Percentiles rank a stretch among this genome's conserved stretches.
Conservation (phyloP, 1,140 invertebrate genomes). For the Zaprionus davidi region DNA sequence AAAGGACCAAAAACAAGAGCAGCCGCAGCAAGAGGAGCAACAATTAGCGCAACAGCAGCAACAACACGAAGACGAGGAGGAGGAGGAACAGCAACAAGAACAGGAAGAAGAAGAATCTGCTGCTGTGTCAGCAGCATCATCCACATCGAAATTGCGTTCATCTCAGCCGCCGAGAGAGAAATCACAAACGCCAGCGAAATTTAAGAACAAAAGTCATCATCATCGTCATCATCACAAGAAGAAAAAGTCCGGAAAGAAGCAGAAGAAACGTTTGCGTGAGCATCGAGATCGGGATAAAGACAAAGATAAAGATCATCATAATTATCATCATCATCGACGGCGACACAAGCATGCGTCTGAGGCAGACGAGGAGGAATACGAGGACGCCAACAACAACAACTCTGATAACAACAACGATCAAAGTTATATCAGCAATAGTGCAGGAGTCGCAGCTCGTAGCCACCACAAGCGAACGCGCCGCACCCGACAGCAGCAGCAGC, state of each 20-base stretch:
- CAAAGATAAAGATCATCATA: slow-evolving; percentile 46
- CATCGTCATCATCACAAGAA: slow-evolving; percentile 72
- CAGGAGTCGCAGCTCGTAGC: slow-evolving; percentile 23
- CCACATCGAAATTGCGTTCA: slow-evolving; percentile 50
- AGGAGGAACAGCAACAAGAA: slow-evolving; percentile 20
- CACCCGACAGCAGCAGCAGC: slow-evolving; percentile 32
- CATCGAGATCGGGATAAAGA: slow-evolving; percentile 58
- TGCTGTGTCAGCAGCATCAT: slow-evolving; percentile 38
- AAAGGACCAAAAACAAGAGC: slow-evolving; percentile 29
- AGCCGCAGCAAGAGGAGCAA: slow-evolving; percentile 28
- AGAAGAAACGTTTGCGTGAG: slow-evolving; percentile 73
- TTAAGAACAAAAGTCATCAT: slow-evolving; percentile 59
- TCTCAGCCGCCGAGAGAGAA: slow-evolving; percentile 52
- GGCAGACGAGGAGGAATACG: slow-evolving; percentile 52
- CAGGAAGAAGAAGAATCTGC: slow-evolving; percentile 26
- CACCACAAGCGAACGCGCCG: slow-evolving; percentile 27
- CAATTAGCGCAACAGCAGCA: slow-evolving; percentile 24
- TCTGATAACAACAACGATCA: slow-evolving; percentile 44
- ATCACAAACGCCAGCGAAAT: slow-evolving; percentile 66
- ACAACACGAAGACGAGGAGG: not conserved
- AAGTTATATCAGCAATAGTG: slow-evolving; percentile 47
- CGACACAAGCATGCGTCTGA: slow-evolving; percentile 78
- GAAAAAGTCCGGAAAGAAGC: slow-evolving; percentile 80
- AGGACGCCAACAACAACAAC: slow-evolving; percentile 49
- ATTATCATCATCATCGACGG: slow-evolving; percentile 69